phyloP scores from a whole-genome alignment of 2,113 vertebrate species.

The Ranitomeya imitator region DNA sequence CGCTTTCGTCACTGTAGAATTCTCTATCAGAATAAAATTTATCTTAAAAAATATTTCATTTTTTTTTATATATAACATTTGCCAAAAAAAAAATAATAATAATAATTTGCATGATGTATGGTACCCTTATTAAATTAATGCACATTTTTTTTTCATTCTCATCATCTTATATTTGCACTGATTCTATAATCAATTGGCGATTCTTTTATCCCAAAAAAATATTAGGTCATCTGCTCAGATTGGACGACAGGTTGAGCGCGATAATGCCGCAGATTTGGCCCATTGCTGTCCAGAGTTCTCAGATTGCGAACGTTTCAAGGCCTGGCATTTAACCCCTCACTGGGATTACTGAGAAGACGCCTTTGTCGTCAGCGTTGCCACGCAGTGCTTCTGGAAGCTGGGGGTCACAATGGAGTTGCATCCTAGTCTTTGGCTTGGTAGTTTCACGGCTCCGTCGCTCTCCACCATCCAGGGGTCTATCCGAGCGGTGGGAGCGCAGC shows the following conservation, averaged over 20 bases:
- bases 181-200: not conserved
- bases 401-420: constrained; percentile 89
- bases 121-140: constrained; percentile 9
- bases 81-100: not conserved
- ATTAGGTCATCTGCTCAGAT: not conserved
- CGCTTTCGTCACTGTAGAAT: too few relatives aligned
- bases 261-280: not conserved
- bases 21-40: constrained; percentile 41
- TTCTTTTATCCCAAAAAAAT: not conserved
- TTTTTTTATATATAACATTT: constrained; percentile 13
- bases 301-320: constrained; percentile 25
- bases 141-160: not conserved
- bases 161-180: not conserved
- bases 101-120: not conserved
- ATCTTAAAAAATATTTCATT: constrained; percentile 45
- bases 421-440: constrained; percentile 92
- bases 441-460: constrained; percentile 76
- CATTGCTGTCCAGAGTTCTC: not conserved
- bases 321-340: not conserved
- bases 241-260: not conserved
- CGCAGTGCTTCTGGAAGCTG: constrained; percentile 98
- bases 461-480: constrained; percentile 89
- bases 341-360: constrained; percentile 90
- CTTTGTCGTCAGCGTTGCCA: constrained; percentile 92
- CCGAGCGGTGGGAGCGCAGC: constrained; percentile 73